Percentiles rank a stretch among this genome's conserved stretches.
phyloP scores from a whole-genome alignment of 1,140 invertebrate genomes.

The Drosophila baimaii region DNA sequence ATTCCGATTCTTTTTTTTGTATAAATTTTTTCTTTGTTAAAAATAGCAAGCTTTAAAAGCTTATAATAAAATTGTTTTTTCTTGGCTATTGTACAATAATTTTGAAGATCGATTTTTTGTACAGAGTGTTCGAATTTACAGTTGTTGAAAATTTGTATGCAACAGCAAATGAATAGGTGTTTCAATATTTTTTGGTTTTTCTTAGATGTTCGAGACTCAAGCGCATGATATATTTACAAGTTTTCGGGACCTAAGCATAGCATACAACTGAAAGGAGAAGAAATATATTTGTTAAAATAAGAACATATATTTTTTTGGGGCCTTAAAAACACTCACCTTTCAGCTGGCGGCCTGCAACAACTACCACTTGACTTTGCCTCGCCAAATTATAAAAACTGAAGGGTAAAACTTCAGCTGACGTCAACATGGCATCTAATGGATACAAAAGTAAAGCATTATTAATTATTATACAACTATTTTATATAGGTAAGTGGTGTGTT shows the following conservation, averaged over 20 bases:
- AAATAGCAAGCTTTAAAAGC: slow-evolving; percentile 69
- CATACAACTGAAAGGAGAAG: slow-evolving; percentile 51
- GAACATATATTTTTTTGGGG: neutral
- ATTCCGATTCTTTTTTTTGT: slow-evolving; percentile 28
- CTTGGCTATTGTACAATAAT: slow-evolving; percentile 51
- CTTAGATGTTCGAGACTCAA: slow-evolving; percentile 24
- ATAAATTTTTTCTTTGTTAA: slow-evolving; percentile 49
- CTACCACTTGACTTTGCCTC: slow-evolving; percentile 29
- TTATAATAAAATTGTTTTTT: slow-evolving; percentile 62
- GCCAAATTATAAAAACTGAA: slow-evolving; percentile 26
- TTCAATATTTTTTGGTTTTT: slow-evolving; percentile 5
- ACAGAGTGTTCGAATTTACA: slow-evolving; percentile 50
- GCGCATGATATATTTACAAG: slow-evolving; percentile 53
- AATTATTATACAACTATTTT: neutral
- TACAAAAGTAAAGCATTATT: neutral
- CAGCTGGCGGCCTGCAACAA: slow-evolving; percentile 28
- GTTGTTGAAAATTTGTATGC: slow-evolving; percentile 62
- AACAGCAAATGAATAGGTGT: slow-evolving; percentile 68
- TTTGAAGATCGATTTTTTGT: slow-evolving; percentile 17
- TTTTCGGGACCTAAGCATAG: slow-evolving; percentile 46
- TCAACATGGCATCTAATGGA: slow-evolving; percentile 50
- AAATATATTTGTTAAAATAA: neutral
- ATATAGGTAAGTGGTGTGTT: neutral
- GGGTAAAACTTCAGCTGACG: slow-evolving; percentile 31
- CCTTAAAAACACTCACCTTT: slow-evolving; percentile 27